A percentile compares a stretch with the other conserved stretches of the same genome.
Conservation (phyloP, 2,113 vertebrate species). For the Mobula birostris region DNA sequence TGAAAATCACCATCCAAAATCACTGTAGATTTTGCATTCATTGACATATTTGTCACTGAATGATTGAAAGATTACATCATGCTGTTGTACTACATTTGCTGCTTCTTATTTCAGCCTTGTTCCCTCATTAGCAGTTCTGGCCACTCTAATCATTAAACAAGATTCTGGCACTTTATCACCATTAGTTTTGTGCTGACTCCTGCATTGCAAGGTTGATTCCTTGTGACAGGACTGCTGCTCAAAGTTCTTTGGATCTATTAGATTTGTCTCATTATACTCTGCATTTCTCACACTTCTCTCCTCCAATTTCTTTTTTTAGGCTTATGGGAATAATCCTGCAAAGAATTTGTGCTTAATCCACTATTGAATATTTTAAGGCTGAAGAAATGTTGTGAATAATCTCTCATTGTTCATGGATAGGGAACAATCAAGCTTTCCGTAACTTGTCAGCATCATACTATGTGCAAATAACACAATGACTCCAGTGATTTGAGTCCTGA, state of each 20-base stretch:
- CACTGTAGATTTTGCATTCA: neutral
- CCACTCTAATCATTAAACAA: slow-evolving; percentile 20
- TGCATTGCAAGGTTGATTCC: neutral
- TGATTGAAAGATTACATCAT: neutral
- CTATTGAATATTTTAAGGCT: neutral
- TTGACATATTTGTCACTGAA: neutral
- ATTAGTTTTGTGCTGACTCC: slow-evolving; percentile 12
- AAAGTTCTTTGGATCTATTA: neutral
- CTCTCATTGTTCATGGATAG: neutral
- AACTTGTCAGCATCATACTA: neutral
- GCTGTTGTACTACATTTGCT: neutral
- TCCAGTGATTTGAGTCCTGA: too few species aligned
- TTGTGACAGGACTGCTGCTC: slow-evolving; percentile 7
- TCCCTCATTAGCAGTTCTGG: slow-evolving; percentile 8
- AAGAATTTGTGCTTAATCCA: neutral
- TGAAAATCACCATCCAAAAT: neutral
- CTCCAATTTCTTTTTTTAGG: neutral
- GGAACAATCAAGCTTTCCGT: neutral
- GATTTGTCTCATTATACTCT: neutral
- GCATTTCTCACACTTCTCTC: neutral
- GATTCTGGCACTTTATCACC: slow-evolving; percentile 20
- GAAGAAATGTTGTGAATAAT: neutral
- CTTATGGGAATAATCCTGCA: neutral
- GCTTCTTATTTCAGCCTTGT: neutral
- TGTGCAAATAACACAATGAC: neutral